Evolutionary conservation across 2,888 invertebrate species (phyloP), one percentile per base, ranked within the genome.

Genomic region (Hartigia nigra): DNA sequence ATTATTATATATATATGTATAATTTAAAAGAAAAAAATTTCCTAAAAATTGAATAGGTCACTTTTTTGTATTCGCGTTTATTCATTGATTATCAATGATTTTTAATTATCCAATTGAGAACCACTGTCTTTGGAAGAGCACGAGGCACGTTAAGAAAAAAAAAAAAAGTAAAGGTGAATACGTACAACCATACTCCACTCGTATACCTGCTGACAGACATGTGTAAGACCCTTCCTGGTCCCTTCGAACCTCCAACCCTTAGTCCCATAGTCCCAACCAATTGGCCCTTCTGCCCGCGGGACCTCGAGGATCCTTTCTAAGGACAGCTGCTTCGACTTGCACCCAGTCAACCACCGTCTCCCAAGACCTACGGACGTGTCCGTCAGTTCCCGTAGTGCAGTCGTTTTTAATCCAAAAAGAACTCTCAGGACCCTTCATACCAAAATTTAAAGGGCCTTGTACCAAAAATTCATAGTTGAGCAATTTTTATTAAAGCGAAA

Each of bases 301-400:
- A 55, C 55, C 55, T 77, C n/a, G 70, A 74, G 70, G 77, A 75
- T 69, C 77, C 77, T 77, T 74, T 77, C 74, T 77, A 74, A 76
- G 76, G 78, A 78, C 78, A 78, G 78, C 78, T 78, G 78, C 77
- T 36, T 75, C 55, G 55, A 55, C 55, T 55, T 55, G 55, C 55
- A 55, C 85, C 74, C 79, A 88, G 88, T 87, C 86, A 81, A 84
- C 76, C 85, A 80, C 75, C 82, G 82, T 84, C 84, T 81, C 81
- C 83, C 85, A 85, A 81, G 81, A 81, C 77, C 81, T 82, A 80
- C 80, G 80, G 85, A 85, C 82, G 82, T 77, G 72, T 78, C 55
- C 9, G 23, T 55, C 55, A 9, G 55, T 55, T 23, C 55, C 55
- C 23, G 55, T 55, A 0, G 9, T 23, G 9, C 9, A 23, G 23